phyloP scores from a whole-genome alignment of 2,113 vertebrate genomes.

The Corydoras sp. region DNA sequence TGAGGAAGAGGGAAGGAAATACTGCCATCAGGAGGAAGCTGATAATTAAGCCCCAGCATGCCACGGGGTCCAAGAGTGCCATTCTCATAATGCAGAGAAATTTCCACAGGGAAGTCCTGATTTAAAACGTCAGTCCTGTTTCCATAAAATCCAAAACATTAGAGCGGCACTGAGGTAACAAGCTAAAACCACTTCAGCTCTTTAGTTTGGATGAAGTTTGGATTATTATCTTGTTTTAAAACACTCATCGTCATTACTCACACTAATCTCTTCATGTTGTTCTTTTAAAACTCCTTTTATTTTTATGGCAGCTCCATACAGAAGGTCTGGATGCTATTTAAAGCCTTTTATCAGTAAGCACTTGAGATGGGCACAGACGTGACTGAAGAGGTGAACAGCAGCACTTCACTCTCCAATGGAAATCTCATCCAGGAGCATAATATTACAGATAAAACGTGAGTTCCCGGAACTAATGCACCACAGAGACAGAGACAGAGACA shows the following conservation, averaged over 20 bases:
- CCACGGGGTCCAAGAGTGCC: conserved; percentile 17
- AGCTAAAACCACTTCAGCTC: too few species aligned
- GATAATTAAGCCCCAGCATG: conserved; percentile 41
- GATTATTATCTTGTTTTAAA: too few species aligned
- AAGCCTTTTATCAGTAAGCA: conserved; percentile 24
- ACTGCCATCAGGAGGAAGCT: conserved; percentile 36
- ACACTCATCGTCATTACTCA: too few species aligned
- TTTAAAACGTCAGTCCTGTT: too few species aligned
- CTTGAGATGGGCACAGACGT: conserved; percentile 24
- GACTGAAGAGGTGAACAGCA: conserved; percentile 17
- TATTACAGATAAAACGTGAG: not conserved
- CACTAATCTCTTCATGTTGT: too few species aligned
- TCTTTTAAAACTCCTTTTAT: too few species aligned
- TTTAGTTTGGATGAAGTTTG: too few species aligned
- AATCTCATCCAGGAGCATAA: conserved; percentile 17
- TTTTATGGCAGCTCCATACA: too few species aligned
- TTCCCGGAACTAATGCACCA: not conserved
- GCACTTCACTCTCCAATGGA: conserved; percentile 15
- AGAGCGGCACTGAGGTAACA: too few species aligned
- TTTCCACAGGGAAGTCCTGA: not conserved
- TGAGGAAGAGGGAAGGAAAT: conserved; percentile 42
- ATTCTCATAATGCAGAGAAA: not conserved
- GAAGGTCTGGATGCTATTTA: conserved; percentile 7
- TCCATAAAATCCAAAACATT: too few species aligned
- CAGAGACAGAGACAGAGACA: not conserved